phyloP scores from a whole-genome alignment of 1,140 invertebrate species.

The Drosophila carrolli region DNA sequence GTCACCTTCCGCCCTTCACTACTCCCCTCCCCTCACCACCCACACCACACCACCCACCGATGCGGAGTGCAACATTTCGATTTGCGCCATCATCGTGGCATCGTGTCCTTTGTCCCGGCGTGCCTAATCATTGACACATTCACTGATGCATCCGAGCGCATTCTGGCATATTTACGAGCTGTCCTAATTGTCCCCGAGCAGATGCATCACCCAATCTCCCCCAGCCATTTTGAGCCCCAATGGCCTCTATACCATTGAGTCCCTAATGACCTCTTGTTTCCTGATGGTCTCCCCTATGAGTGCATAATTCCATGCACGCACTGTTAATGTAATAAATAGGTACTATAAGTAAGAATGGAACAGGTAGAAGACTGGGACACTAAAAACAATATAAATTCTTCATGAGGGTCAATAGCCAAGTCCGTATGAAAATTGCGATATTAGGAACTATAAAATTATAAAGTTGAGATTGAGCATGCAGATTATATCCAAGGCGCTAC shows the following conservation, averaged over 20 bases:
- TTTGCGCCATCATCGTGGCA: constrained; percentile 59
- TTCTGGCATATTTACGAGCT: constrained; percentile 68
- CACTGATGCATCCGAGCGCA: constrained; percentile 69
- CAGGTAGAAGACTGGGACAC: no score
- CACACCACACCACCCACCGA: background rate
- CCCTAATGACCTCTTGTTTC: background rate
- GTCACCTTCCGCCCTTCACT: background rate
- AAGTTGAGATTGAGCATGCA: no score
- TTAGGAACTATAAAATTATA: no score
- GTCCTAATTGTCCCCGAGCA: constrained; percentile 49
- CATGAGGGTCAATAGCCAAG: no score
- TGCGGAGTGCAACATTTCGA: constrained; percentile 67
- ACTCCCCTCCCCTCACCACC: background rate
- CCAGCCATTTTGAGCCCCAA: background rate
- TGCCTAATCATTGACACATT: constrained; percentile 79
- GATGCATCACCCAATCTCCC: constrained; percentile 1
- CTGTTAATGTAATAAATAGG: no score
- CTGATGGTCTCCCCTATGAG: background rate
- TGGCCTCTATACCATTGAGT: constrained; percentile 1
- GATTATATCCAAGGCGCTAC: no score
- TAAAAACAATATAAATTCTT: no score
- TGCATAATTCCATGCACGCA: background rate
- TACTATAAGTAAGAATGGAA: no score
- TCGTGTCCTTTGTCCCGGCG: constrained; percentile 39
- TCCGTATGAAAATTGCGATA: no score